phyloP scores from a whole-genome alignment of 23 tunicate genomes.

The Styela clava region DNA sequence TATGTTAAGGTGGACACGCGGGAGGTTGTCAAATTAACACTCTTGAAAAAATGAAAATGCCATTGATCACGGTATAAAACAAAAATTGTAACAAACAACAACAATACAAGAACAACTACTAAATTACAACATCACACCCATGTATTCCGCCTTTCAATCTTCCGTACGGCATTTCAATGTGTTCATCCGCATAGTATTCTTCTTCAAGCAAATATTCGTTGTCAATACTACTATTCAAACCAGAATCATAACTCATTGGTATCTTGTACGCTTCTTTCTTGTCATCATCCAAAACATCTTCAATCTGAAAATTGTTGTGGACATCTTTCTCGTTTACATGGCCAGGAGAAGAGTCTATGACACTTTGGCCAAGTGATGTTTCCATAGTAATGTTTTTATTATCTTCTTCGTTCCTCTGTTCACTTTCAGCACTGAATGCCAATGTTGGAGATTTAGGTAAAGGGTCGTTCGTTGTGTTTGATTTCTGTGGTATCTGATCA shows the following conservation, averaged over 20 bases:
- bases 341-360: not conserved
- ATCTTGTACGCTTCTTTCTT: slow-evolving; percentile 25
- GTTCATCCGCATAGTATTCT: slow-evolving; percentile 37
- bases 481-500: no score
- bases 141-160: not conserved
- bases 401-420: not conserved
- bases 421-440: not conserved
- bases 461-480: no score
- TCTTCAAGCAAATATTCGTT: slow-evolving; percentile 74
- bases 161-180: slow-evolving; percentile 11
- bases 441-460: not conserved
- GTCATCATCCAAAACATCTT: not conserved
- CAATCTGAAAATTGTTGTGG: not conserved
- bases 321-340: not conserved
- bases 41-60: no score
- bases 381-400: no score
- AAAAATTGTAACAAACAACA: no score
- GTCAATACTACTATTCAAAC: slow-evolving; percentile 82
- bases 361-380: not conserved
- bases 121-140: slow-evolving; percentile 12
- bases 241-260: slow-evolving; percentile 81
- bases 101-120: no score
- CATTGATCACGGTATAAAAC: no score
- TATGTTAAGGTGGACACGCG: no score
- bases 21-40: no score